Evolutionary conservation across 2,113 vertebrate species (phyloP).

Genomic region (Gracilinanus agilis): DNA sequence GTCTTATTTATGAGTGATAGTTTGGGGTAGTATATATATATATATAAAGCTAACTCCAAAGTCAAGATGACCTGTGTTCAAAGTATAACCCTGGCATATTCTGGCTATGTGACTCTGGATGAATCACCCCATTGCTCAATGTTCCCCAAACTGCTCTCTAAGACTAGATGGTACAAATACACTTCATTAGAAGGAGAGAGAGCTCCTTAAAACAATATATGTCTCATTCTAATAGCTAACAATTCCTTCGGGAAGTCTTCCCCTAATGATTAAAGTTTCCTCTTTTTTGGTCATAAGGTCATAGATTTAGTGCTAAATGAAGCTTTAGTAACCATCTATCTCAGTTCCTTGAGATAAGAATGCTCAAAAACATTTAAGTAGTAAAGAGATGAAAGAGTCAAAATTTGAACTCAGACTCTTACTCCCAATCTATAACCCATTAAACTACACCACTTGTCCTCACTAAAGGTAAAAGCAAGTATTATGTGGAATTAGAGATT

Average conservation of each 20-base stretch:
- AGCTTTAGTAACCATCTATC: not conserved
- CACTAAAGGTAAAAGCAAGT: not conserved
- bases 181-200: not conserved
- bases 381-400: not conserved
- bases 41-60: not conserved
- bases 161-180: not conserved
- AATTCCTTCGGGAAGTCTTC: not conserved
- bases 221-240: not conserved
- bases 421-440: not conserved
- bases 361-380: not conserved
- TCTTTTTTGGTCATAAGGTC: not conserved
- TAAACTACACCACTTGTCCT: not conserved
- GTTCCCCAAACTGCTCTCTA: not conserved
- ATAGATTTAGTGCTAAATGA: not conserved
- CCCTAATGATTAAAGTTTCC: not conserved
- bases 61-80: not conserved
- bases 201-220: not conserved
- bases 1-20: not conserved
- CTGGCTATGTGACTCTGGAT: not conserved
- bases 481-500: not conserved
- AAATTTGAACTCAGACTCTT: not conserved
- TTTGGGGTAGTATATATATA: not conserved
- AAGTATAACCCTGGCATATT: not conserved
- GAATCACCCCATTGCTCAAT: not conserved
- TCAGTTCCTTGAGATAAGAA: not conserved